Percentiles rank a stretch among this genome's conserved stretches.
Evolutionary conservation across 1,140 invertebrate species (phyloP).

Genomic region (Drosophila pandora): DNA sequence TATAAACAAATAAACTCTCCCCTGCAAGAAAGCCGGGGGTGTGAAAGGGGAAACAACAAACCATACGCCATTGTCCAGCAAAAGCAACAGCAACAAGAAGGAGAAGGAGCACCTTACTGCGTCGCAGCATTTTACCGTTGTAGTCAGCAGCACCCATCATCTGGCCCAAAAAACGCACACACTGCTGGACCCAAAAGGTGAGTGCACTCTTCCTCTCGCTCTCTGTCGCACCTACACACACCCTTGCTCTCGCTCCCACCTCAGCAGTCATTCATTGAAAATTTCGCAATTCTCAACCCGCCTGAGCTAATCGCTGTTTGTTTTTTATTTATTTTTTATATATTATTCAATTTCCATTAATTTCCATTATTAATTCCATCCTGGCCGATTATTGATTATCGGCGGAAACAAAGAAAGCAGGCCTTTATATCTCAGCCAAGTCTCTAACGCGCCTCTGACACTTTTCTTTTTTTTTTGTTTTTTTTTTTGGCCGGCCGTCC

Average conservation of each 20-base stretch:
- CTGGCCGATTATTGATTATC: slow-evolving; percentile 1
- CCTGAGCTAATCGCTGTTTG: slow-evolving; percentile 43
- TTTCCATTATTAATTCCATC: slow-evolving; percentile 16
- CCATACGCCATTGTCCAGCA: slow-evolving; percentile 15
- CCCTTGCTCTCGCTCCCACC: slow-evolving; percentile 7
- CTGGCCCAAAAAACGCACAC: slow-evolving; percentile 32
- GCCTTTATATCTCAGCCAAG: slow-evolving; percentile 46
- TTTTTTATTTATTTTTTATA: slow-evolving; percentile 14
- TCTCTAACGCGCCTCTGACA: slow-evolving; percentile 23
- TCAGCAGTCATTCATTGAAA: slow-evolving; percentile 44
- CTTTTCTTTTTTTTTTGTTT: slow-evolving; percentile 1
- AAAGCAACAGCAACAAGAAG: slow-evolving; percentile 17
- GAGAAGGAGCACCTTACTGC: slow-evolving; percentile 52
- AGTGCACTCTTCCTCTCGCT: slow-evolving; percentile 51
- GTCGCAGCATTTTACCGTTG: slow-evolving; percentile 72
- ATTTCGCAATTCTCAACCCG: slow-evolving; percentile 20
- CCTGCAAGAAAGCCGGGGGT: not conserved
- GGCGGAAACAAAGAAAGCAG: slow-evolving; percentile 51
- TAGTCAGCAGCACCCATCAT: slow-evolving; percentile 30
- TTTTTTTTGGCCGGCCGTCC: slow-evolving; percentile 17
- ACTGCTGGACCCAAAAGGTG: slow-evolving; percentile 59
- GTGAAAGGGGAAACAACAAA: slow-evolving; percentile 39
- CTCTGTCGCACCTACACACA: slow-evolving; percentile 2
- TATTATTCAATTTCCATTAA: not conserved
- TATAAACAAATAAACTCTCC: slow-evolving; percentile 30